Evolutionary conservation across 2,888 invertebrate species (phyloP).

Genomic region (Rhagonycha fulva): DNA sequence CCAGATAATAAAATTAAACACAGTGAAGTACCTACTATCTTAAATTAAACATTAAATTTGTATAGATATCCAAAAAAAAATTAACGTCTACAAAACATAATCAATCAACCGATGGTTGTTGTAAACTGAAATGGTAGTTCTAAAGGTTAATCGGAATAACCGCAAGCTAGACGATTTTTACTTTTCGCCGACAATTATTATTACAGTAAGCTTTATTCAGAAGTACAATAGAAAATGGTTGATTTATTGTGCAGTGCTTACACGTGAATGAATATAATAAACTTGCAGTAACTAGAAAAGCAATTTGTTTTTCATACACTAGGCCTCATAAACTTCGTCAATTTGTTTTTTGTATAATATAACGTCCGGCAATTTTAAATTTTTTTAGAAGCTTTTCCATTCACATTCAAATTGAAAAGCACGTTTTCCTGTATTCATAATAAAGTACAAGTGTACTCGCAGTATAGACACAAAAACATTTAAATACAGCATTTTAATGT

Average conservation of each 20-base stretch:
- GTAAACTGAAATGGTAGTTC: background rate
- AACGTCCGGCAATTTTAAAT: background rate
- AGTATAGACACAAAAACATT: too few relatives aligned
- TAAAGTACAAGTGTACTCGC: background rate
- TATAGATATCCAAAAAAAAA: background rate
- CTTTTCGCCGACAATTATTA: constrained; percentile 26
- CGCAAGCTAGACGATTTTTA: constrained; percentile 14
- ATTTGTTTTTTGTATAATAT: background rate
- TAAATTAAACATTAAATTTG: background rate
- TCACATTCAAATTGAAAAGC: background rate
- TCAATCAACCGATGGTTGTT: background rate
- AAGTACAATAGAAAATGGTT: constrained; percentile 25
- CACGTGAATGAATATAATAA: constrained; percentile 34
- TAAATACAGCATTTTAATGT: too few relatives aligned
- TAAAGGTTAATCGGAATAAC: background rate
- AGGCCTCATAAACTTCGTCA: background rate
- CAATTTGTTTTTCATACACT: background rate
- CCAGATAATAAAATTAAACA: too few relatives aligned
- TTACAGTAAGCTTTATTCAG: constrained; percentile 20
- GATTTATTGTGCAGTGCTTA: constrained; percentile 29
- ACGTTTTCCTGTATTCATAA: background rate
- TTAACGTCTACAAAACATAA: background rate
- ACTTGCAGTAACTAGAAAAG: background rate
- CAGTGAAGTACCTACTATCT: background rate
- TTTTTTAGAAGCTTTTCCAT: background rate